phyloP scores from a whole-genome alignment of 2,888 invertebrate species.

The Scaptomyza parva region DNA sequence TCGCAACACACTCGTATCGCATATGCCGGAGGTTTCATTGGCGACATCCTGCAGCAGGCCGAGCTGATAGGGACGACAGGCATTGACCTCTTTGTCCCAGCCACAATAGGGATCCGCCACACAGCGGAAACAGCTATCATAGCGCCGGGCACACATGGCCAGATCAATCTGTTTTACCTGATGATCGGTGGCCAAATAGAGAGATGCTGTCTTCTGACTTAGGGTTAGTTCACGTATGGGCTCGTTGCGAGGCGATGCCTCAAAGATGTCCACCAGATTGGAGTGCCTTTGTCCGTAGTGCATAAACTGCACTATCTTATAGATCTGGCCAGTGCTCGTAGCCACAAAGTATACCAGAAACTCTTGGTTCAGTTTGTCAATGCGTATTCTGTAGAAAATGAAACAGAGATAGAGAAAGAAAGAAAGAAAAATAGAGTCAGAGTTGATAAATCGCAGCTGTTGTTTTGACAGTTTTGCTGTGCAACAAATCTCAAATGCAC shows the following conservation, averaged over 20 bases:
- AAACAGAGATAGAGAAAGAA: not conserved
- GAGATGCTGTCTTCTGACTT: slow-evolving; percentile 93
- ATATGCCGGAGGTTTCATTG: slow-evolving; percentile 94
- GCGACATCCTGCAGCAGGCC: slow-evolving; percentile 95
- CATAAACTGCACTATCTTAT: slow-evolving; percentile 97
- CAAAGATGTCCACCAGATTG: slow-evolving; percentile 94
- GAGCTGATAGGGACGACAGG: slow-evolving; percentile 94
- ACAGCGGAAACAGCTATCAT: slow-evolving; percentile 96
- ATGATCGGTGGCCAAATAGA: slow-evolving; percentile 95
- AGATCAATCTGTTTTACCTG: slow-evolving; percentile 95
- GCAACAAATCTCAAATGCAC: slow-evolving; percentile 49
- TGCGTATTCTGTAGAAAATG: slow-evolving; percentile 81
- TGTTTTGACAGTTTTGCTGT: slow-evolving; percentile 25
- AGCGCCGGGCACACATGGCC: slow-evolving; percentile 94
- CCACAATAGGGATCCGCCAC: slow-evolving; percentile 98
- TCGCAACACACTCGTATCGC: slow-evolving; percentile 94
- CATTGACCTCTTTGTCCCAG: slow-evolving; percentile 95
- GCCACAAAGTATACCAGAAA: slow-evolving; percentile 97
- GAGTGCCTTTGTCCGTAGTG: slow-evolving; percentile 93
- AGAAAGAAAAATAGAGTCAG: not conserved
- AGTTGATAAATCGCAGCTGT: slow-evolving; percentile 35
- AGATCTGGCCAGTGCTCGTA: slow-evolving; percentile 93
- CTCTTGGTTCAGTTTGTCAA: slow-evolving; percentile 86
- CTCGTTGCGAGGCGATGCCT: slow-evolving; percentile 93
- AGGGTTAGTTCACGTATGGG: slow-evolving; percentile 95